Base-by-base conservation (phyloP, 92 coral and sea anemone species). In the Metridium senile region DNA sequence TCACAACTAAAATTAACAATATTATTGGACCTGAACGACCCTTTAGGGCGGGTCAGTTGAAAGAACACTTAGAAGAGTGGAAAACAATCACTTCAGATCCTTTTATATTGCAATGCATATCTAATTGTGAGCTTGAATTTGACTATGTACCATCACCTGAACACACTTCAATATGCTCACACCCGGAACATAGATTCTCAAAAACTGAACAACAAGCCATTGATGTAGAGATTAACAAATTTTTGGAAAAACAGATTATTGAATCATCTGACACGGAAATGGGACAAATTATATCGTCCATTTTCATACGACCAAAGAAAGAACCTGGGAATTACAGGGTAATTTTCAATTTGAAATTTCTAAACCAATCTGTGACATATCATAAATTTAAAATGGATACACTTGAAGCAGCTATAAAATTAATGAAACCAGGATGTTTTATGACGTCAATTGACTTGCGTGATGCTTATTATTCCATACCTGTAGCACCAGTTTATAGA, bases 241-340 rank as follows among this genome's bases (percentile, higher is more conserved):
- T 35, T 79, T 31, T 79, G 63, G 43, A 70, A 0, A 82, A 82
- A 73, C 51, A 31, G 29, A 39, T 87, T 33, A 71, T 71, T 66
- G 87, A 82, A 54, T 21, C n/a, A 28, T 43, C 81, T 34, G 74
- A 11, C 26, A n/a, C n/a, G 4, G 59, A 76, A 23, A 47, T 25
- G 45, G 45, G 22, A 1, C 56, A 71, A 27, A 27, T 71, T 54
- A 22, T 79, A 21, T 79, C 84, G 10, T 74, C 76, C 23, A 83
- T 78, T 74, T 88, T 88, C 58, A 68, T 79, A 26, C 72, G 89
- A 34, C 89, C 93, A 43, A 86, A 86, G 56, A 88, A 88, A 62
- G 86, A 88, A 53, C 82, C 81, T 2, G 86, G 86, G n/a, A 26
- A 25, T 0, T 75, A 65, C 66, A 72, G 88, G n/a, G 86, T 88